Base-by-base conservation (phyloP, 2,113 vertebrate genomes). In the Chaenocephalus aceratus region DNA sequence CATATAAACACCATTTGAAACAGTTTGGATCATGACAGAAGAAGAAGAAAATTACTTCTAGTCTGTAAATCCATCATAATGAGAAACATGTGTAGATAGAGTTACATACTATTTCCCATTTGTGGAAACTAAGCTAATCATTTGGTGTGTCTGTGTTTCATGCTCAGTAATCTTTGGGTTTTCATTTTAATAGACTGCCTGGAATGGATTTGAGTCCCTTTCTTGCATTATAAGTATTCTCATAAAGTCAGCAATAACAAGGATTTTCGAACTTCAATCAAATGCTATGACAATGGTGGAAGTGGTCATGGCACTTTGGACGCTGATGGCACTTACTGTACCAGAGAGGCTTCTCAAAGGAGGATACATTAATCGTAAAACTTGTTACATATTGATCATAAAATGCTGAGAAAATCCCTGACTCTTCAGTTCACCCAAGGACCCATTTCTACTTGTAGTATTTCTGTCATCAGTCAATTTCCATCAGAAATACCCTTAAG, bases 321-420 rank as follows among this genome's bases (percentile, higher is more conserved):
- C 3, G 1, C 13, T 30, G 78, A 73, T 45, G 34, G 26, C 57
- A 69, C 73, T 72, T 65, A 46, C 0, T 30, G 30, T 30, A 30
- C 45, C 12, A 56, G 49, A 56, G 26, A 26, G 48, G 45, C 63
- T 30, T 67, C 13, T 14, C 15, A 60, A 61, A 12, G 48, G n/a
- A 72, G 3, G 3, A 30, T 30, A 30, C 44, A 16, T 46, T 23
- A 10, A 52, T 46, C 61, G 21, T 61, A 21, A 56, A 52, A 16
- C 48, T 8, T 34, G 21, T 9, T 13, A 46, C 11, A 14, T 12
- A 7, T 15, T 48, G 21, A 72, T 52, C 41, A 60, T 59, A 57
- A 8, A 2, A n/a, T 14, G 18, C 75, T 71, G 30, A 70, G 48
- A 63, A 62, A 60, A n/a, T 48, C 65, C 70, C 36, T 59, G 62